phyloP scores from a whole-genome alignment of 1,140 invertebrate genomes.

The Drosophila melanica region DNA sequence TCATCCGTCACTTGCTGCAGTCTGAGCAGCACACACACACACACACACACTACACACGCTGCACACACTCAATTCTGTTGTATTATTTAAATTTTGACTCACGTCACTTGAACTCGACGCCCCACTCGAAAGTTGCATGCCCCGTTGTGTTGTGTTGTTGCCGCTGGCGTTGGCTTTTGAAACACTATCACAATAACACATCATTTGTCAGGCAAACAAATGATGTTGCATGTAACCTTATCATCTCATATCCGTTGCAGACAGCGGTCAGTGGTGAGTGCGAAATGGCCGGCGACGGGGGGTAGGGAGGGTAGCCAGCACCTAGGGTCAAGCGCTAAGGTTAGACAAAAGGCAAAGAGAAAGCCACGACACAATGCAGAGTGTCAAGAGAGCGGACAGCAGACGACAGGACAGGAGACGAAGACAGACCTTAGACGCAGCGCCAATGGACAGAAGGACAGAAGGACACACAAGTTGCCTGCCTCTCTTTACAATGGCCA shows the following conservation, averaged over 20 bases:
- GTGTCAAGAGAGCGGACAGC: constrained; percentile 11
- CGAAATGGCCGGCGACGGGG: background rate
- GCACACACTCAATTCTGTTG: constrained; percentile 35
- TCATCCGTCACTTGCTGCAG: constrained; percentile 41
- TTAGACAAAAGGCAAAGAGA: constrained; percentile 37
- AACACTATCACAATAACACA: constrained; percentile 79
- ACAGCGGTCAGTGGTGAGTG: constrained; percentile 33
- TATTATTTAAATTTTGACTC: constrained; percentile 75
- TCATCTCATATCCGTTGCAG: constrained; percentile 79
- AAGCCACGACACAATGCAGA: constrained; percentile 43
- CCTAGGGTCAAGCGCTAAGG: constrained; percentile 68
- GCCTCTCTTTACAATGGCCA: constrained; percentile 56
- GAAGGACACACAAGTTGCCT: constrained; percentile 23
- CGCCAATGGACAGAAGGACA: constrained; percentile 25
- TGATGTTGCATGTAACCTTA: constrained; percentile 82
- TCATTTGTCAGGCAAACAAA: constrained; percentile 82
- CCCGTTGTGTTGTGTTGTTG: constrained; percentile 19
- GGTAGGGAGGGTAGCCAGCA: constrained; percentile 1
- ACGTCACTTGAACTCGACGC: constrained; percentile 63
- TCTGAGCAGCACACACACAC: constrained; percentile 7
- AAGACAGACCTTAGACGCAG: constrained; percentile 45
- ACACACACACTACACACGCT: constrained; percentile 3
- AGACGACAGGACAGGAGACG: constrained; percentile 29
- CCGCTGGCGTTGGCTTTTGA: constrained; percentile 26
- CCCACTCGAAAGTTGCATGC: constrained; percentile 68